Percentiles rank a stretch among this genome's conserved stretches.
Conservation (phyloP, 2,797 vertebrate species). For the Phrynocephalus vlangalii region DNA sequence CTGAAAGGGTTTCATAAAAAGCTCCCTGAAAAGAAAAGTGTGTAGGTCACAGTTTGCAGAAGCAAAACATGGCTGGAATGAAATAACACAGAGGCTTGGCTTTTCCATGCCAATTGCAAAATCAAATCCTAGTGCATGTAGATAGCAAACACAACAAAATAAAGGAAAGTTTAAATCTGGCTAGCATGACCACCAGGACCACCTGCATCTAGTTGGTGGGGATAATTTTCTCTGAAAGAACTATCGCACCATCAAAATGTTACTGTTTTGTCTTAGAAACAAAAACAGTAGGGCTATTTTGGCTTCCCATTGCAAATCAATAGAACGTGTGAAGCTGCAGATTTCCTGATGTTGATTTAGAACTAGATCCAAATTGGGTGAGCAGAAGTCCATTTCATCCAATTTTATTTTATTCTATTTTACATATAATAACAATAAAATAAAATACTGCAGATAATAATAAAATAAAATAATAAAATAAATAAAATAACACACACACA, state of each 20-base stretch:
- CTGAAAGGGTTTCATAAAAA: no score
- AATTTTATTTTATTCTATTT: no score
- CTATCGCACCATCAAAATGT: not conserved
- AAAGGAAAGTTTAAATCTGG: not conserved
- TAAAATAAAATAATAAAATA: no score
- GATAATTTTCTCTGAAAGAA: not conserved
- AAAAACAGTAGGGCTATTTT: not conserved
- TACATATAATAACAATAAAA: no score
- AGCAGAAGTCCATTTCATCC: not conserved
- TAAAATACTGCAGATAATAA: no score
- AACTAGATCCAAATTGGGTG: not conserved
- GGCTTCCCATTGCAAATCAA: not conserved
- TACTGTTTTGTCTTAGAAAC: not conserved
- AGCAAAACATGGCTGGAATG: no score
- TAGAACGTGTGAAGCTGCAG: not conserved
- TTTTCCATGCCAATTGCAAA: no score
- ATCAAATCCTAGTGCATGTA: no score
- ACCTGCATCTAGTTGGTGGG: not conserved
- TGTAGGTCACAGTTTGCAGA: no score
- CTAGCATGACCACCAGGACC: not conserved
- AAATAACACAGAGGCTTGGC: no score
- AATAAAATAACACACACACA: no score
- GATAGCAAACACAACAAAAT: not conserved
- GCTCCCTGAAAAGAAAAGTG: no score
- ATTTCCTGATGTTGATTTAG: not conserved